These are phyloP conservation scores for Bradynema listronoti DNA, from an alignment of 1,140 invertebrate species.

Conservation along the genomic window DNA sequence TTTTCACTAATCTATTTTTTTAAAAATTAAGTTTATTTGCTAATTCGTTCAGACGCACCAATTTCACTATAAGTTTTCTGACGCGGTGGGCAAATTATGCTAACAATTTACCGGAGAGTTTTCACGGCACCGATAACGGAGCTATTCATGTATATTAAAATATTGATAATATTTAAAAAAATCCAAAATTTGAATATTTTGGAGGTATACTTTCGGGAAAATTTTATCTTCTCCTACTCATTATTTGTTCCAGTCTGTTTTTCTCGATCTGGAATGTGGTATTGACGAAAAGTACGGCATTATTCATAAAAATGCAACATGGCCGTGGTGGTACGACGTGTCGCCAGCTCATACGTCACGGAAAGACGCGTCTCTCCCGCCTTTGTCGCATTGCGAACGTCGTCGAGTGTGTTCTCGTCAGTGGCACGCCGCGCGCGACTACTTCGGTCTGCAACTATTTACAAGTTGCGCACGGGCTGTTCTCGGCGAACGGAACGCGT, in stretches of 20 bases:
- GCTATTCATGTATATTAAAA: slow-evolving; percentile 34
- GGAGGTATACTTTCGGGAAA: too few species aligned
- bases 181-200: slow-evolving; percentile 1
- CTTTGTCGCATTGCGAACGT: too few species aligned
- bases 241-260: slow-evolving; percentile 33
- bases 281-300: not conserved
- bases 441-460: slow-evolving; percentile 23
- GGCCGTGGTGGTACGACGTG: too few species aligned
- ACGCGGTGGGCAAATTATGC: slow-evolving; percentile 33
- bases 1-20: not conserved
- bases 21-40: slow-evolving; percentile 4
- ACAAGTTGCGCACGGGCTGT: slow-evolving; percentile 33
- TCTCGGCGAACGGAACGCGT: slow-evolving; percentile 25
- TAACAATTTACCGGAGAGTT: slow-evolving; percentile 28
- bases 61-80: slow-evolving; percentile 26
- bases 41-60: slow-evolving; percentile 21
- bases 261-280: slow-evolving; percentile 32
- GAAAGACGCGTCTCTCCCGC: too few species aligned
- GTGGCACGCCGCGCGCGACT: slow-evolving; percentile 30
- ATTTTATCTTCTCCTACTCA: slow-evolving; percentile 9
- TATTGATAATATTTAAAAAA: not conserved
- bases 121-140: slow-evolving; percentile 47
- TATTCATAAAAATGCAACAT: too few species aligned
- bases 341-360: too few species aligned
- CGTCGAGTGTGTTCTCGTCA: slow-evolving; percentile 7